Base-by-base conservation (phyloP, 92 coral and sea anemone species). In the Palythoa grandis region DNA sequence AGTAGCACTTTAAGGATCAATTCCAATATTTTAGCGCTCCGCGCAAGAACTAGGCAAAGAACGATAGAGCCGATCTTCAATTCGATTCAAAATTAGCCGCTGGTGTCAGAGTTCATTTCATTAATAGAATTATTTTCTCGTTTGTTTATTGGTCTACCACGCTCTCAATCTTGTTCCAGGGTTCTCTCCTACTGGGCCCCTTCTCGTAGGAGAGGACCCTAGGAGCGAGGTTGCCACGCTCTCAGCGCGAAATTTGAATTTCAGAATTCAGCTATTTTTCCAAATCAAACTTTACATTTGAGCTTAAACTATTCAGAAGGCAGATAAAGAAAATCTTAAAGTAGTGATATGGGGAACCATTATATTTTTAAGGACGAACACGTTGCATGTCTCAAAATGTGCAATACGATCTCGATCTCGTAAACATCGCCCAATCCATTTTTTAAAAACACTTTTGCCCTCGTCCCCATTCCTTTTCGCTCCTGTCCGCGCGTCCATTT, bases 261-360 rank as follows among this genome's bases (percentile, higher is more conserved):
- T 23, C 74, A 70, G 47, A 70, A 70, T 70, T 70, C 75, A 70
- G 50, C 19, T 70, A 15, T 25, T 70, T 70, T 70, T 70, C 29
- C 48, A 7, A 25, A 13, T 4, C 47, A 70, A 70, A 35, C 50
- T 65, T 65, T 19, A 65, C 11, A 65, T 65, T n/a, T 65, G 6
- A 19, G 24, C 11, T 65, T 65, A 19, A 65, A 19, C 70, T 65
- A n/a, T n/a, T n/a, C n/a, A n/a, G n/a, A n/a, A 19, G 25, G 4
- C 35, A 65, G 70, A 19, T 65, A 19, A 17, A 17, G 24, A 65
- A 65, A 65, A 65, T 65, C 70, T 65, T 20, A 65, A 65, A 65
- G 70, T 65, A 19, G 70, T 20, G 70, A 19, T 65, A 19, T 65
- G 70, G 70, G 70, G 70, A 65, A 65, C 70, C 35, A 65, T 19